Percentiles rank a stretch among this genome's conserved stretches.
phyloP scores from a whole-genome alignment of 2,797 vertebrate genomes.

The Balearica regulorum region DNA sequence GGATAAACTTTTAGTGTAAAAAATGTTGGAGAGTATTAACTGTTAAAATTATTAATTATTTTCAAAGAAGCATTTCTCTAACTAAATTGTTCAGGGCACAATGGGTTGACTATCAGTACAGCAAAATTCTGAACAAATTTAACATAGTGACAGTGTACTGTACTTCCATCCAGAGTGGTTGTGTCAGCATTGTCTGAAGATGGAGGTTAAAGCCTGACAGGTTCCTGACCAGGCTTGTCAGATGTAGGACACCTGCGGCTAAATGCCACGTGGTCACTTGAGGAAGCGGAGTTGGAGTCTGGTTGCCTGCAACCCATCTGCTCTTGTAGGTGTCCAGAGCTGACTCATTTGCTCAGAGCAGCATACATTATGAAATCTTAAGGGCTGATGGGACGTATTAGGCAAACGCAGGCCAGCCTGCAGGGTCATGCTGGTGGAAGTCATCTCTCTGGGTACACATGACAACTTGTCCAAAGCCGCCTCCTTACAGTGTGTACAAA shows the following conservation, averaged over 20 bases:
- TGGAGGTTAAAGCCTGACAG: conserved; percentile 8
- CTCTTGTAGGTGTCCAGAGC: neutral
- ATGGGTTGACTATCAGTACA: neutral
- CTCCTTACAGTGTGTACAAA: neutral
- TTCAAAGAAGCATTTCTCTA: neutral
- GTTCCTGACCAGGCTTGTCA: conserved; percentile 24
- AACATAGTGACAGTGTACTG: neutral
- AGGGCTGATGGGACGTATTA: neutral
- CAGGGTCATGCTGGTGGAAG: neutral
- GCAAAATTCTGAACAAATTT: neutral
- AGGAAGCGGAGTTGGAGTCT: neutral
- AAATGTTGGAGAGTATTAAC: neutral
- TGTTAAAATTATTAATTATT: neutral
- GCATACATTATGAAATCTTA: neutral
- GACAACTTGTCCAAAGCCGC: neutral
- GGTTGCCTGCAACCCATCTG: conserved; percentile 12
- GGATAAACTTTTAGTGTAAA: neutral
- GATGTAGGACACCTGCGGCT: conserved; percentile 9
- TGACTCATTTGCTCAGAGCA: neutral
- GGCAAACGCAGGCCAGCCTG: neutral
- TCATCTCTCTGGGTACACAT: neutral
- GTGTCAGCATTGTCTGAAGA: conserved; percentile 5
- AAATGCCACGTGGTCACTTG: neutral
- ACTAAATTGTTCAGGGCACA: neutral
- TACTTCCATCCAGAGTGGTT: neutral